Conservation (phyloP, 2,113 vertebrate species). For the Climacteris rufus region DNA sequence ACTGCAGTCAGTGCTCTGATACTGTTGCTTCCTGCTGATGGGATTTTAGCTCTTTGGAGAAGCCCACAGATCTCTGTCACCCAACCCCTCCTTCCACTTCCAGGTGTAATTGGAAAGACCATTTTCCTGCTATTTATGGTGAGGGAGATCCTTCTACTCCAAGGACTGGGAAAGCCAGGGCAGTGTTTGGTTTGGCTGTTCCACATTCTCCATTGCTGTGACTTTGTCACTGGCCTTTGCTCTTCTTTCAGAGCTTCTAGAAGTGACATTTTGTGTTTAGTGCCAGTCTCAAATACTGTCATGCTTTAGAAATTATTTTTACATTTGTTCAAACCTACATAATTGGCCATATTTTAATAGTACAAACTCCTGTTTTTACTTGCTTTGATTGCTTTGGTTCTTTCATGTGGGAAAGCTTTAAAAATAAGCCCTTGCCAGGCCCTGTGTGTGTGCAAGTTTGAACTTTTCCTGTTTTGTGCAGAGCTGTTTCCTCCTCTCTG, state of each 20-base stretch:
- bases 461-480: conserved; percentile 38
- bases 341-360: neutral
- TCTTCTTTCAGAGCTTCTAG: neutral
- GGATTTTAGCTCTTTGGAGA: neutral
- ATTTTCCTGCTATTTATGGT: neutral
- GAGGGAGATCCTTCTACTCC: neutral
- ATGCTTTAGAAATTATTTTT: neutral
- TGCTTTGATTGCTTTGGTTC: neutral
- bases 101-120: neutral
- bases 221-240: neutral
- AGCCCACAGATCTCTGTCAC: neutral
- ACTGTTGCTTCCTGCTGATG: neutral
- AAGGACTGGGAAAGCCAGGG: neutral
- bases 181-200: neutral
- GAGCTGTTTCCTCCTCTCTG: conserved; percentile 18
- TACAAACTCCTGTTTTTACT: neutral
- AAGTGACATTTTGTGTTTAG: neutral
- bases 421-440: neutral
- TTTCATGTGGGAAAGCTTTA: conserved; percentile 45
- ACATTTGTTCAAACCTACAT: neutral
- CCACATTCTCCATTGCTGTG: neutral
- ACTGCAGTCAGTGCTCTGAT: neutral
- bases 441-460: neutral
- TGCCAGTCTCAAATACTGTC: neutral
- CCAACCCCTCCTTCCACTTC: neutral